phyloP scores from a whole-genome alignment of 2,888 invertebrate genomes.

The Drosophila macrospina region DNA sequence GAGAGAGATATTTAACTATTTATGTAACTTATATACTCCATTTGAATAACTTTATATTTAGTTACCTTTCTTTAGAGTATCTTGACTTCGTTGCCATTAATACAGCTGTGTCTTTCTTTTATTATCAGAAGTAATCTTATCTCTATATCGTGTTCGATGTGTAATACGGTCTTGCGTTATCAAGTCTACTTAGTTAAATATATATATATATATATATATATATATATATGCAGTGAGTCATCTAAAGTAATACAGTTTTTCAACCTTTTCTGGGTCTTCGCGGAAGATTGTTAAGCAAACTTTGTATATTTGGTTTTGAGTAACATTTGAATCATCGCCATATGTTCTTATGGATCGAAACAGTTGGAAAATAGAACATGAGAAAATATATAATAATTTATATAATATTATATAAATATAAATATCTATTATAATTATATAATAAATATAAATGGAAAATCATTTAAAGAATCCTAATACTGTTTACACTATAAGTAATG shows the following conservation, averaged over 20 bases:
- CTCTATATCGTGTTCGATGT: slow-evolving; percentile 2
- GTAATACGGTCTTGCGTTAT: slow-evolving; percentile 1
- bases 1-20: neutral
- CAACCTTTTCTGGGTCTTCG: slow-evolving; percentile 7
- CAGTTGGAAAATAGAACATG: neutral
- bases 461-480: no score
- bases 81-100: neutral
- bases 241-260: slow-evolving; percentile 4
- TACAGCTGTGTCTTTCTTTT: neutral
- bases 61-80: neutral
- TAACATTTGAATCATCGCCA: slow-evolving; percentile 3
- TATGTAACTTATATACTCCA: no score
- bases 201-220: slow-evolving; percentile 6
- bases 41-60: no score
- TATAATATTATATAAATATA: neutral
- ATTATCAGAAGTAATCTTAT: slow-evolving; percentile 17
- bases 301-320: neutral
- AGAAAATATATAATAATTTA: no score
- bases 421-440: neutral
- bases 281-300: slow-evolving; percentile 1
- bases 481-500: neutral
- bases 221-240: slow-evolving; percentile 17
- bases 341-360: neutral
- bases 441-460: no score
- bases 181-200: slow-evolving; percentile 1